Evolutionary conservation across 1,140 invertebrate genomes (phyloP).

Genomic region (Grapholita molesta): DNA sequence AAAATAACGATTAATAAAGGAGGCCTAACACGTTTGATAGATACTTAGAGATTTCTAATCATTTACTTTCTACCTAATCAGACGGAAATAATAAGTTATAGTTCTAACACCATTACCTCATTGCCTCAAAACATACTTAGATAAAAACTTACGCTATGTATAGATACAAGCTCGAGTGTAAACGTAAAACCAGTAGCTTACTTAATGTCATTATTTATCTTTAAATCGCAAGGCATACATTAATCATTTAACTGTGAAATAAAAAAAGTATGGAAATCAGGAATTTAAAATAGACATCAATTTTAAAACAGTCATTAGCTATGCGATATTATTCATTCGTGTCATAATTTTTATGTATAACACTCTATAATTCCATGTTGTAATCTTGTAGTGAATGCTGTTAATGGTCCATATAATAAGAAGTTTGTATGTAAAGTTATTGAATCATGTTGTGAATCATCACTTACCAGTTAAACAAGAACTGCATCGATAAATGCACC

Average conservation of each 20-base stretch:
- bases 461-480: neutral
- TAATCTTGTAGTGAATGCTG: neutral
- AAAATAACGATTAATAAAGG: neutral
- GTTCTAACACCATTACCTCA: neutral
- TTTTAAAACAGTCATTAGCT: neutral
- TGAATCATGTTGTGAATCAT: neutral
- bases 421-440: neutral
- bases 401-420: neutral
- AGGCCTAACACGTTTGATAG: neutral
- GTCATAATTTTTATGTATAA: neutral
- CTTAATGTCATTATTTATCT: neutral
- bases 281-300: neutral
- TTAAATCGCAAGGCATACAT: neutral
- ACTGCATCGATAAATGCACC: neutral
- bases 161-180: neutral
- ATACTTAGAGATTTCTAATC: neutral
- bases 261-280: neutral
- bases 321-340: neutral
- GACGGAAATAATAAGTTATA: neutral
- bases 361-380: neutral
- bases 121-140: conserved; percentile 5
- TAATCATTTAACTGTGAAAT: neutral
- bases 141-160: neutral
- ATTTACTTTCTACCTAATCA: neutral
- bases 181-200: neutral